Evolutionary conservation across 2,113 vertebrate species (phyloP), one percentile per base, ranked within the genome.

Genomic region (Centropus bengalensis): DNA sequence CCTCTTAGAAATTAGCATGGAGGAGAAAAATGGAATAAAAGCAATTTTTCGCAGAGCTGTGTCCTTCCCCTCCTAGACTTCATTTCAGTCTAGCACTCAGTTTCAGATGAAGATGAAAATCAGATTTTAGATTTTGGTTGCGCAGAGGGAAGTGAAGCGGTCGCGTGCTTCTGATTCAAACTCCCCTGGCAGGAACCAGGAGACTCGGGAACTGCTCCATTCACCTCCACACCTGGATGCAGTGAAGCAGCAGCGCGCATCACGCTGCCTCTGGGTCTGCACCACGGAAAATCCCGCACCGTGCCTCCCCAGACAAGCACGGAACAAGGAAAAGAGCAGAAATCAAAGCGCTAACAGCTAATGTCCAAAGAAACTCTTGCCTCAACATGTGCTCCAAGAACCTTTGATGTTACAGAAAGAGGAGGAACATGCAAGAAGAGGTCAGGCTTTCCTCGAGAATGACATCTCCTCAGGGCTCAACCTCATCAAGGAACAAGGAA

Each of bases 321-420:
- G 67, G 27, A 91, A 68, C 9, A 47, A 63, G 0, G 12, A 89
- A 55, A 30, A 63, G 4, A 79, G 60, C 17, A 76, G 70, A 93
- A 91, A 69, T 40, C 71, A 80, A 89, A 94, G 90, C 4, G 0
- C 36, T 24, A 71, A 77, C 49, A 56, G 67, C 51, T 78, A 58
- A 76, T 36, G 82, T 86, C 81, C 84, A 78, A 59, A 2, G 49
- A 82, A 83, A 33, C 67, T 90, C 93, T 86, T 94, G 83, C 76
- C 86, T 66, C 82, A 74, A 79, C 60, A 40, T 51, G 93, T 51
- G 28, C 80, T 78, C 18, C 0, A 1, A 85, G n/a, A 89, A 82
- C n/a, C 77, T 93, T 69, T 89, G 76, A 84, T 70, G 59, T 69
- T 86, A 71, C 64, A 85, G 55, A 76, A 86, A 73, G 23, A 59